These are phyloP conservation scores for Rhineura floridana DNA, from an alignment of 2,113 vertebrate species.

Conservation along the genomic window DNA sequence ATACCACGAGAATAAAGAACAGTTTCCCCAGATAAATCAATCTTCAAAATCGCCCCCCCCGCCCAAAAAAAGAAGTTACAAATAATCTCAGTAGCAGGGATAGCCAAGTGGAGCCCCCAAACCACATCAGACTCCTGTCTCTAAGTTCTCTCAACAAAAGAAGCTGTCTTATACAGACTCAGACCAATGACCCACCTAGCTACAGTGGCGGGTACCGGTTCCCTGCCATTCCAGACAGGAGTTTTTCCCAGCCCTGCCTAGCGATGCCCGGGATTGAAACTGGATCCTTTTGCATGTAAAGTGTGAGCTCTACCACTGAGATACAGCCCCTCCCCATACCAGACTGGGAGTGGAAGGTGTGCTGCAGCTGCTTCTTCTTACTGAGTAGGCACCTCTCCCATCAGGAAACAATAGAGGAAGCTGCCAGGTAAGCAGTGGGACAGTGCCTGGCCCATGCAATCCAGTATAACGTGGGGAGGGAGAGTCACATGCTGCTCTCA, in stretches of 20 bases:
- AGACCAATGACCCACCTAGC: background rate
- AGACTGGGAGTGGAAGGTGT: too few relatives aligned
- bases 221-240: background rate
- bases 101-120: background rate
- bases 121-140: background rate
- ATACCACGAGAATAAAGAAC: constrained; percentile 13
- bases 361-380: too few relatives aligned
- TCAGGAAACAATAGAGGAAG: too few relatives aligned
- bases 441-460: too few relatives aligned
- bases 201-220: background rate
- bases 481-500: too few relatives aligned
- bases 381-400: too few relatives aligned
- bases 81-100: background rate
- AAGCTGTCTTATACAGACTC: background rate
- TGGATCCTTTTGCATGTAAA: background rate
- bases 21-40: background rate
- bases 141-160: background rate
- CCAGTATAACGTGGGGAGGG: too few relatives aligned
- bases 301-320: background rate
- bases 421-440: too few relatives aligned
- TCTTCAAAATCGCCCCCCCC: background rate
- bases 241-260: background rate
- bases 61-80: constrained; percentile 31
- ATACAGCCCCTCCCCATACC: background rate
- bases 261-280: background rate